Base-by-base conservation (phyloP, 2,888 invertebrate species). In the Falcaria lacertinaria region DNA sequence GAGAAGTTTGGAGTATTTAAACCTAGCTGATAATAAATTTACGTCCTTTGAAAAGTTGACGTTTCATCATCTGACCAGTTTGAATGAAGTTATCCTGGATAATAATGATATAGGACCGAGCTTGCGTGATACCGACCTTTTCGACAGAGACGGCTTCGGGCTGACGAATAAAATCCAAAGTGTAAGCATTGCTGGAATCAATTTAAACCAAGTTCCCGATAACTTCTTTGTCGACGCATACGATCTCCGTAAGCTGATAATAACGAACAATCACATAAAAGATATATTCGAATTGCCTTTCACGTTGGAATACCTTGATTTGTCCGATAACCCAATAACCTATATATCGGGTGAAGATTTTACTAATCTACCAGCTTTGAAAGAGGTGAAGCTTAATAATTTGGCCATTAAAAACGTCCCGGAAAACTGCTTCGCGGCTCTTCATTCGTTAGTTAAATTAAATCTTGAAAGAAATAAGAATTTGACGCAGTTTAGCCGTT, bases 251-350 rank as follows among this genome's bases (percentile, higher is more conserved):
- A 69, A 73, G 43, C 60, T 92, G 0, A 69, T 75, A 0, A 70
- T 92, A 40, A 77, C 90, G 0, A 85, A 90, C 42, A 94, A 94
- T 60, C 85, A 88, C 11, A 71, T 93, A 1, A 71, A 61, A 0
- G 74, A 75, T 3, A 69, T 93, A 6, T 93, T 93, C 16, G 76
- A 84, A 25, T 60, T 93, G 41, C 92, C 93, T 0, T 83, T 79
- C 17, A 89, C 89, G 0, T 56, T 93, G 4, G 83, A 91, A 59
- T 88, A 90, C 47, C 73, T 94, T 14, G 93, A 93, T 68, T 56
- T 93, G 11, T 93, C 93, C 0, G 91, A 91, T 35, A 93, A 92
- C 41, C 86, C 90, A 6, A 86, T 93, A 2, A 55, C 64, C 0
- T 76, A 77, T 14, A 69, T 93, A 17, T 76, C 83, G 1, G 74